Conservation (phyloP, 1,140 invertebrate genomes). For the Procambarus virginalis region DNA sequence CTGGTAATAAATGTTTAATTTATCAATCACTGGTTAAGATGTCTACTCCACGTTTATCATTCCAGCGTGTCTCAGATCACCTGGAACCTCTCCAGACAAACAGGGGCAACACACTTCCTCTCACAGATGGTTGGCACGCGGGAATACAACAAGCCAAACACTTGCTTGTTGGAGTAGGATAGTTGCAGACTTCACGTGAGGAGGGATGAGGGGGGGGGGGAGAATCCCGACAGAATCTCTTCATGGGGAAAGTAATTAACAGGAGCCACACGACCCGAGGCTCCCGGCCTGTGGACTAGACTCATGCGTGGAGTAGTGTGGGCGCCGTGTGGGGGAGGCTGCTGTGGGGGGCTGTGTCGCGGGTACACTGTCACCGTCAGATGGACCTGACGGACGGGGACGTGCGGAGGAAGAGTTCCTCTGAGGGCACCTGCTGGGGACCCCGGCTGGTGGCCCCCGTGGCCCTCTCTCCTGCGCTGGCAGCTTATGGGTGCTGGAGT, state of each 20-base stretch:
- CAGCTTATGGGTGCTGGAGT: neutral
- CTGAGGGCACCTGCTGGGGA: conserved; percentile 21
- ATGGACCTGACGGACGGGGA: conserved; percentile 53
- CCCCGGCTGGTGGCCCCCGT: neutral
- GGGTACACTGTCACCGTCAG: conserved; percentile 63
- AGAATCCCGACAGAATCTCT: too few species aligned
- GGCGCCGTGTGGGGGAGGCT: neutral
- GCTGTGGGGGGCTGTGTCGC: neutral
- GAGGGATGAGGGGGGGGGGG: too few species aligned
- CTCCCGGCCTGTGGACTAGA: conserved; percentile 26
- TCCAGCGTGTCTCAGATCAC: neutral
- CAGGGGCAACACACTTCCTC: neutral
- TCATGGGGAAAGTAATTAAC: too few species aligned
- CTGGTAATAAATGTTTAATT: neutral
- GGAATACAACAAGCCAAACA: neutral
- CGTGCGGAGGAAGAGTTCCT: conserved; percentile 52
- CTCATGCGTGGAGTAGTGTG: conserved; percentile 30
- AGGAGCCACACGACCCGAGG: neutral
- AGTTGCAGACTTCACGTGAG: too few species aligned
- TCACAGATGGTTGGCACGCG: conserved; percentile 21
- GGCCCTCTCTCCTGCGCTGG: neutral
- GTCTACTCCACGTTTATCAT: neutral
- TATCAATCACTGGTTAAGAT: neutral
- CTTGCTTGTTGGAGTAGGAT: too few species aligned
- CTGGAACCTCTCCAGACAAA: neutral